phyloP scores from a whole-genome alignment of 2,888 invertebrate genomes.

The Leptinotarsa rubiginosa region DNA sequence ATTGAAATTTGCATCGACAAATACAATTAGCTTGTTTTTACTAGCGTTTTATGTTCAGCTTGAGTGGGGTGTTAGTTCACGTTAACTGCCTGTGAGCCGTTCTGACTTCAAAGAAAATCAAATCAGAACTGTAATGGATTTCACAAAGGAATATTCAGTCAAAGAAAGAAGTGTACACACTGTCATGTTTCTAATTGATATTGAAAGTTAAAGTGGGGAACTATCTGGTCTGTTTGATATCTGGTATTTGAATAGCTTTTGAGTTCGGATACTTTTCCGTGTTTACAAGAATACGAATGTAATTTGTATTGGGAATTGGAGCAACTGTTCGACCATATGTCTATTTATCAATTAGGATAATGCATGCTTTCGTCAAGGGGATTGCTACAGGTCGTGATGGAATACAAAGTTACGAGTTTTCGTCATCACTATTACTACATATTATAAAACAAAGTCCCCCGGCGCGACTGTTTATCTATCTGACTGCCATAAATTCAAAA shows the following conservation, averaged over 20 bases:
- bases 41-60: conserved; percentile 44
- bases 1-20: conserved; percentile 51
- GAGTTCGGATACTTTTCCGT: not conserved
- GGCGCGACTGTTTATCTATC: too few species aligned
- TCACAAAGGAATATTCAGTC: conserved; percentile 41
- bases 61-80: conserved; percentile 44
- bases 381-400: too few species aligned
- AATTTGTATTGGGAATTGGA: conserved; percentile 1
- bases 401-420: too few species aligned
- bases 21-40: conserved; percentile 51
- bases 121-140: conserved; percentile 47
- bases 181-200: conserved; percentile 26
- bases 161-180: conserved; percentile 36
- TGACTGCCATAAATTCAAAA: too few species aligned
- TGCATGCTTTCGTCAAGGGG: too few species aligned
- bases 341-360: not conserved
- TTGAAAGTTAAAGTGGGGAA: conserved; percentile 23
- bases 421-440: too few species aligned
- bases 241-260: not conserved
- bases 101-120: conserved; percentile 47
- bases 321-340: not conserved
- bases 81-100: conserved; percentile 44
- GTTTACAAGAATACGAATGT: not conserved
- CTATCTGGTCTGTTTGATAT: conserved; percentile 18
- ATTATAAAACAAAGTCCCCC: too few species aligned